Percentiles rank a stretch among this genome's conserved stretches.
phyloP scores from a whole-genome alignment of 2,797 vertebrate genomes.

The Mycteria americana region DNA sequence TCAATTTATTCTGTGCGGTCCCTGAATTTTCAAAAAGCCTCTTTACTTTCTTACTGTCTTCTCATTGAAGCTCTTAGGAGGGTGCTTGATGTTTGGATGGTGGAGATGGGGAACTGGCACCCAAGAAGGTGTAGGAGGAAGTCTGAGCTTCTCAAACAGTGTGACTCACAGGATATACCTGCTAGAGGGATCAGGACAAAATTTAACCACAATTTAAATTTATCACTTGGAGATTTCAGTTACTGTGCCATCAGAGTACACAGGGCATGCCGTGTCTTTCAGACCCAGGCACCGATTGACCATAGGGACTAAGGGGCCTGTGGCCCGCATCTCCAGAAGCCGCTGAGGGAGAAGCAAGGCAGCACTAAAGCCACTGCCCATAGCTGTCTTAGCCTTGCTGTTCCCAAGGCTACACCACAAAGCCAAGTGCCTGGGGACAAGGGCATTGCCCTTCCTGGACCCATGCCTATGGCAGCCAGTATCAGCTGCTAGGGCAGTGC shows the following conservation, averaged over 20 bases:
- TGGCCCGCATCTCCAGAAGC: not conserved
- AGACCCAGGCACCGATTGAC: not conserved
- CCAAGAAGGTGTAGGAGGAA: not conserved
- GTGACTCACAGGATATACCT: not conserved
- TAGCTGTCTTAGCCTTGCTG: not conserved
- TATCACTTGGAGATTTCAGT: not conserved
- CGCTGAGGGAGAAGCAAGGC: not conserved
- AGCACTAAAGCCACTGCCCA: not conserved
- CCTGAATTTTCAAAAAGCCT: not conserved
- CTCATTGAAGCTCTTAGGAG: not conserved
- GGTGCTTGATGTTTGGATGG: not conserved
- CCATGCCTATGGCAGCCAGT: not conserved
- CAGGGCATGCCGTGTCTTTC: not conserved
- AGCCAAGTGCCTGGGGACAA: not conserved
- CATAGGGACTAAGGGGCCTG: not conserved
- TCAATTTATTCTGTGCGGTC: not conserved
- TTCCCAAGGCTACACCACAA: not conserved
- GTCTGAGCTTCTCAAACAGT: not conserved
- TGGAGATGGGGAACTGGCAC: not conserved
- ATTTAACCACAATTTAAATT: not conserved
- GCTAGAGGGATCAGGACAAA: not conserved
- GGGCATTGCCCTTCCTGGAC: not conserved
- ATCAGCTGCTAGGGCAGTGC: not conserved
- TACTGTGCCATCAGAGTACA: not conserved
- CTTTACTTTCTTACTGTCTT: not conserved